phyloP scores from a whole-genome alignment of 2,888 invertebrate genomes.

The Alitta virens region DNA sequence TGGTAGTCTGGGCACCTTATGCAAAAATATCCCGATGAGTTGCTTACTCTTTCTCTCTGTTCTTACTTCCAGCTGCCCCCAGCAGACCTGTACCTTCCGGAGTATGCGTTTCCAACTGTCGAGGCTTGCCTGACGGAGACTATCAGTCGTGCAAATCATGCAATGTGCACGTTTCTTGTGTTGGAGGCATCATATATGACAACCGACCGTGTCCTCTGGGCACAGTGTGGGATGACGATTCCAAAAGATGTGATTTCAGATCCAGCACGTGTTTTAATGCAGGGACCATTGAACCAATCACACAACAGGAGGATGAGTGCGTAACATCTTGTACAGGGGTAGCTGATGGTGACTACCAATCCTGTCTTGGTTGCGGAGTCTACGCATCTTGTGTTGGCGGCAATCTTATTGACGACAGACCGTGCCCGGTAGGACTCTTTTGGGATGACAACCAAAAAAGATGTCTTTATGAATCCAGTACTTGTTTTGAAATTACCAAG shows the following conservation, averaged over 20 bases:
- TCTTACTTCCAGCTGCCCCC: no score
- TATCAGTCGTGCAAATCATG: background rate
- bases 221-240: constrained; percentile 8
- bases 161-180: background rate
- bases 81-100: no score
- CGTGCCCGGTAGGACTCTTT: background rate
- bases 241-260: constrained; percentile 8
- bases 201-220: constrained; percentile 7
- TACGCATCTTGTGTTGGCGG: background rate
- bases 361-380: background rate
- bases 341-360: background rate
- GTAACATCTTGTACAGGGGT: background rate
- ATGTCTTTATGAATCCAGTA: constrained; percentile 7
- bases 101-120: background rate
- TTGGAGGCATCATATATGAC: background rate
- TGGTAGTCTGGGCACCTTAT: no score
- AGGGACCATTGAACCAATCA: no score
- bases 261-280: background rate
- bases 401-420: background rate
- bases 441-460: constrained; percentile 7
- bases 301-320: background rate
- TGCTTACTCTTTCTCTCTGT: no score
- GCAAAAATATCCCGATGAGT: no score
- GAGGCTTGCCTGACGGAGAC: background rate
- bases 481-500: background rate